A percentile compares a stretch with the other conserved stretches of the same genome.
phyloP scores from a whole-genome alignment of 1,140 invertebrate species.

The Plectrocnemia conspersa region DNA sequence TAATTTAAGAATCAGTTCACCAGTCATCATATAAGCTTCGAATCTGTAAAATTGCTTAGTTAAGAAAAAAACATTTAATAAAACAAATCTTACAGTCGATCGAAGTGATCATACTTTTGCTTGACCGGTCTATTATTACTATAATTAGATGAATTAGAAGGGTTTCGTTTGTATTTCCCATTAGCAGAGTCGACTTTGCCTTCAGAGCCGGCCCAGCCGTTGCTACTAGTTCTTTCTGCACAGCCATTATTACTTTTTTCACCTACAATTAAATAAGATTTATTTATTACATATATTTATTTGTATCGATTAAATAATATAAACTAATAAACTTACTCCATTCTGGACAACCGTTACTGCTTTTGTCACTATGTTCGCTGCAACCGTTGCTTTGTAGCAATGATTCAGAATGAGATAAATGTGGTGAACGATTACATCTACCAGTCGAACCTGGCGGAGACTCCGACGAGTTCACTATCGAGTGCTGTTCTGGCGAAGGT shows the following conservation, averaged over 20 bases:
- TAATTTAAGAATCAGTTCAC: slow-evolving; percentile 87
- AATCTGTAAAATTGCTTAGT: slow-evolving; percentile 51
- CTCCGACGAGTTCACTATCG: slow-evolving; percentile 18
- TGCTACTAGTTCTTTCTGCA: slow-evolving; percentile 29
- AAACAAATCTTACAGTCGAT: too few species aligned
- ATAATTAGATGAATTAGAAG: not conserved
- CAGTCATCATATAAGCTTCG: slow-evolving; percentile 97
- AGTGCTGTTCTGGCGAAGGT: slow-evolving; percentile 31
- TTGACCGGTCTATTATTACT: slow-evolving; percentile 33
- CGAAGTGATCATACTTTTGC: slow-evolving; percentile 13
- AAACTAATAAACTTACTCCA: slow-evolving; percentile 30
- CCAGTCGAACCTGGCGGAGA: slow-evolving; percentile 23
- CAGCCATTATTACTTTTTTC: slow-evolving; percentile 33
- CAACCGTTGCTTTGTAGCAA: slow-evolving; percentile 30
- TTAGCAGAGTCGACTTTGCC: slow-evolving; percentile 4
- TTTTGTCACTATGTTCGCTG: slow-evolving; percentile 27
- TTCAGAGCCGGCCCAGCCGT: slow-evolving; percentile 27
- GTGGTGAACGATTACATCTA: slow-evolving; percentile 11
- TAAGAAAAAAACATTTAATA: not conserved
- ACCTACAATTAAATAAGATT: slow-evolving; percentile 21
- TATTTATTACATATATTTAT: not conserved
- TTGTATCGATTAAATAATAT: not conserved
- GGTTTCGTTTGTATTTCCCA: not conserved
- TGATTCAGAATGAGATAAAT: slow-evolving; percentile 18
- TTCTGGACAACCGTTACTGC: slow-evolving; percentile 31